phyloP scores from a whole-genome alignment of 2,113 vertebrate genomes.

The Phyllopteryx taeniolatus region DNA sequence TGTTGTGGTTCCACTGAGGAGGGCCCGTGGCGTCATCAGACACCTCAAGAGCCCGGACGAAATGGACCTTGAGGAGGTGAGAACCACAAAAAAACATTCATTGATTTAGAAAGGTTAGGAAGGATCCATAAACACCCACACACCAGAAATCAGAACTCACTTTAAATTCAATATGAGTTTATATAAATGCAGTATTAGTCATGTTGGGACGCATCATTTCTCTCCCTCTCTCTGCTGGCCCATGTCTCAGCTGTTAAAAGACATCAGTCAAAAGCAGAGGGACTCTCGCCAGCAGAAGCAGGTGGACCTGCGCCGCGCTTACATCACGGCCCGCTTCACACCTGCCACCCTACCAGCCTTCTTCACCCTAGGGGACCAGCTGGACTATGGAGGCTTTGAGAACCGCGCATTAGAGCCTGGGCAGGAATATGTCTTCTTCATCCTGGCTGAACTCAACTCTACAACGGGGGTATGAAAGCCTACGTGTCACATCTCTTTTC shows the following conservation, averaged over 20 bases:
- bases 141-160: neutral
- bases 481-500: constrained; percentile 17
- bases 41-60: constrained; percentile 89
- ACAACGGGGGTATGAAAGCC: constrained; percentile 79
- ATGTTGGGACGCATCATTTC: constrained; percentile 22
- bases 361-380: constrained; percentile 91
- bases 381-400: constrained; percentile 89
- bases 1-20: constrained; percentile 91
- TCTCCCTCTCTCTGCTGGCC: constrained; percentile 6
- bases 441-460: constrained; percentile 89
- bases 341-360: constrained; percentile 79
- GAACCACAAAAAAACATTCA: constrained; percentile 24
- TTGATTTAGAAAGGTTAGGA: constrained; percentile 23
- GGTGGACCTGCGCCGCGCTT: constrained; percentile 85
- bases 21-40: constrained; percentile 80
- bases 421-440: constrained; percentile 91
- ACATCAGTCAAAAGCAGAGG: constrained; percentile 82
- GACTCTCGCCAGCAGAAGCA: constrained; percentile 88
- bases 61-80: constrained; percentile 97
- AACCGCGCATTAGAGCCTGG: constrained; percentile 89
- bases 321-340: constrained; percentile 89
- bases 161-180: neutral
- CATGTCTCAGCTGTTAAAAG: constrained; percentile 81
- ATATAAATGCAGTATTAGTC: constrained; percentile 25
- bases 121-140: constrained; percentile 26